Conservation (phyloP, 2,888 invertebrate genomes). For the Trimorus sp. region DNA sequence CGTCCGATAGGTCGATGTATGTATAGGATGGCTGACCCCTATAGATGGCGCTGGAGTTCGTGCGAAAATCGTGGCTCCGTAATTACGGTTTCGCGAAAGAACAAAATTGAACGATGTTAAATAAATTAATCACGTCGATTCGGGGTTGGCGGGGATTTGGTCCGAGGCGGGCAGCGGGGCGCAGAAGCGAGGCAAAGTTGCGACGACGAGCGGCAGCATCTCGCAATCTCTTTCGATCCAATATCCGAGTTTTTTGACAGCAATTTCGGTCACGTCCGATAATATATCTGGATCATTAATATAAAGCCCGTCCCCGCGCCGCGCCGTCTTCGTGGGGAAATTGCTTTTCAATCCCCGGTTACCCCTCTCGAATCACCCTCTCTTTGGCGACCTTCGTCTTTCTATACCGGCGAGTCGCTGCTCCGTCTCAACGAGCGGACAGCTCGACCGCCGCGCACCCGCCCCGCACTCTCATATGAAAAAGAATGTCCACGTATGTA, state of each 20-base stretch:
- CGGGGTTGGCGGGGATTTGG: conserved; percentile 56
- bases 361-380: conserved; percentile 72
- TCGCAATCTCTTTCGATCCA: conserved; percentile 81
- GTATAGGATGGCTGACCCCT: neutral
- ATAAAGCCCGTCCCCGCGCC: conserved; percentile 79
- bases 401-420: conserved; percentile 44
- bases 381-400: conserved; percentile 61
- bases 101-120: conserved; percentile 7
- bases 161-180: conserved; percentile 46
- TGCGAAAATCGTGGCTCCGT: too few species aligned
- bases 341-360: conserved; percentile 82
- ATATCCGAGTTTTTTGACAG: conserved; percentile 82
- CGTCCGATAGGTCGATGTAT: neutral
- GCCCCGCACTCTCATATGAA: conserved; percentile 44
- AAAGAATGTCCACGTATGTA: conserved; percentile 59
- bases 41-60: too few species aligned
- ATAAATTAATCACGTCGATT: conserved; percentile 33
- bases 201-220: conserved; percentile 74
- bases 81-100: too few species aligned
- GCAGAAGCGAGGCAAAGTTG: conserved; percentile 64
- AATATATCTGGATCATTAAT: conserved; percentile 82
- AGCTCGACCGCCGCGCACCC: conserved; percentile 45
- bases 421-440: conserved; percentile 51
- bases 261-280: conserved; percentile 82
- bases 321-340: conserved; percentile 79